Evolutionary conservation across 2,888 invertebrate species (phyloP), one percentile per base, ranked within the genome.

Genomic region (Amblyjoppa proteus): DNA sequence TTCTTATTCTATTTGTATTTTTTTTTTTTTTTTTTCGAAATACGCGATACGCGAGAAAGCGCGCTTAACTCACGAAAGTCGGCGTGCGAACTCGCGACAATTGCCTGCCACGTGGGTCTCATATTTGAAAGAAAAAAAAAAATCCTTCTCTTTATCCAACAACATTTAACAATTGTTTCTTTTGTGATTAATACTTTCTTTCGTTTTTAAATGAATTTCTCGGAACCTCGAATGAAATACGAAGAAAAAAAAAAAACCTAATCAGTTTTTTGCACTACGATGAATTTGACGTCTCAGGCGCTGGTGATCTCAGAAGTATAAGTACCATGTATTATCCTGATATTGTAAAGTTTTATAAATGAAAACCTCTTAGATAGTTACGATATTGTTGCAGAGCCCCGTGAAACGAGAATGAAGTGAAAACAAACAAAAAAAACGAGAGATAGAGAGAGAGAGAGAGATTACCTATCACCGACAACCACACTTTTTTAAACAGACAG

Each of bases 341-440:
- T 87, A 87, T 81, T 87, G 87, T 88, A 87, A 84, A 88, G 87
- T 84, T 88, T 84, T 87, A 84, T 85, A 83, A 86, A 79, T 83
- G 73, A 79, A 79, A 64, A 75, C 70, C 82, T 79, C 79, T 76
- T 79, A 82, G 79, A 76, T 79, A 82, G 75, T 75, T 56, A 81
- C 73, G 81, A 84, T 75, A 75, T 79, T 51, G 70, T 85, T 68
- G 31, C 75, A 49, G 56, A 61, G 70, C 81, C 73, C 51, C 68
- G 77, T 68, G 73, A 66, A 61, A 75, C 53, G 41, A 73, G 58
- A 69, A 68, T 11, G 16, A 73, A 70, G 71, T 16, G 28, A 70
- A 69, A 69, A 41, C 2, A 25, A 41, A n/a, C n/a, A n/a, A 70
- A 45, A 20, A 64, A 79, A 34, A 74, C 20, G 66, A n/a, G 74